Percentiles rank a stretch among this genome's conserved stretches.
phyloP scores from a whole-genome alignment of 2,888 invertebrate genomes.

The Balanococcus diminutus region DNA sequence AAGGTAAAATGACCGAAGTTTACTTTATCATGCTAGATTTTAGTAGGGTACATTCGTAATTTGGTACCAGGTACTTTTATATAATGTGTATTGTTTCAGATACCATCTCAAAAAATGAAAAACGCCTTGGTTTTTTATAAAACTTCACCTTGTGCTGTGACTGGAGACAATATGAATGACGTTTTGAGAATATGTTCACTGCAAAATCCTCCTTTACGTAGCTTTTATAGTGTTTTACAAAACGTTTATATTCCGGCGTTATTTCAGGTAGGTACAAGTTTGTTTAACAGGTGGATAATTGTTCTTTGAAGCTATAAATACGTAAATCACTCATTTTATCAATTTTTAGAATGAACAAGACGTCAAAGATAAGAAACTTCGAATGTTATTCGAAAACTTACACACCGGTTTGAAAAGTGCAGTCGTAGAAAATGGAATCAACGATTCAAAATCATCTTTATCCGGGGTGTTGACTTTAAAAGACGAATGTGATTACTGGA shows the following conservation, averaged over 20 bases:
- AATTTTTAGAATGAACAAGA: slow-evolving; percentile 60
- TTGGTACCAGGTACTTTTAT: background rate
- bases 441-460: slow-evolving; percentile 5
- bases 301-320: background rate
- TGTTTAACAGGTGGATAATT: background rate
- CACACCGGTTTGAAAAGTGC: slow-evolving; percentile 58
- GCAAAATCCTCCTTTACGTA: slow-evolving; percentile 67
- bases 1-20: background rate
- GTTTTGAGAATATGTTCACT: slow-evolving; percentile 69
- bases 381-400: slow-evolving; percentile 63
- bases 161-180: slow-evolving; percentile 67
- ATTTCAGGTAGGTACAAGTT: slow-evolving; percentile 60
- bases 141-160: slow-evolving; percentile 66
- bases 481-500: slow-evolving; percentile 78
- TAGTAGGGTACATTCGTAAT: too few species aligned
- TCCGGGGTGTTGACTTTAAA: slow-evolving; percentile 68
- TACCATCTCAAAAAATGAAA: background rate
- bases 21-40: too few species aligned
- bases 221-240: slow-evolving; percentile 69
- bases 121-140: slow-evolving; percentile 68
- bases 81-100: slow-evolving; percentile 9
- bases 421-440: slow-evolving; percentile 44
- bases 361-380: slow-evolving; percentile 62
- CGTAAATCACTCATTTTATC: background rate
- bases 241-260: slow-evolving; percentile 67